A percentile compares a stretch with the other conserved stretches of the same genome.
phyloP scores from a whole-genome alignment of 2,797 vertebrate species.

The Trichosurus vulpecula region DNA sequence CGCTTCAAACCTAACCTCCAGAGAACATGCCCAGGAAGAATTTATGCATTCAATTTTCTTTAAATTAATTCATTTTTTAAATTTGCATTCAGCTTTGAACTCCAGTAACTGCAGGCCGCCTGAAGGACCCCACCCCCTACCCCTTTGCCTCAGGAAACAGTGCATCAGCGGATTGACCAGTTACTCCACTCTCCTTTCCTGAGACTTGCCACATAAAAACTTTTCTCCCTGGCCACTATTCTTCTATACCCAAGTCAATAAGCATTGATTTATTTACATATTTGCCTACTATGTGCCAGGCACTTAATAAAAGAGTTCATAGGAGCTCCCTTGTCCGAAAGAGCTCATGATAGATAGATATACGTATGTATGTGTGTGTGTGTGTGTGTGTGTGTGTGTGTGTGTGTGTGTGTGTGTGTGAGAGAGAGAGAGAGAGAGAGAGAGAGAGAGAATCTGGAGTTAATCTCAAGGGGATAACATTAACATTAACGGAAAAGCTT shows the following conservation, averaged over 20 bases:
- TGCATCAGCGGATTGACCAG: not conserved
- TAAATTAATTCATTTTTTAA: too few species aligned
- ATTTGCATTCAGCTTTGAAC: not conserved
- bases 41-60: not conserved
- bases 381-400: too few species aligned
- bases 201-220: not conserved
- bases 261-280: not conserved
- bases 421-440: too few species aligned
- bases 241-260: not conserved
- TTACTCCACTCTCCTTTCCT: not conserved
- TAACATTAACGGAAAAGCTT: not conserved
- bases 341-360: not conserved
- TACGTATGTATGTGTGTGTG: too few species aligned
- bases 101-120: accelerated
- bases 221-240: not conserved
- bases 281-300: not conserved
- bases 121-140: not conserved
- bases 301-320: not conserved
- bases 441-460: not conserved
- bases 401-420: too few species aligned
- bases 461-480: not conserved
- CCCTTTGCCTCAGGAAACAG: not conserved
- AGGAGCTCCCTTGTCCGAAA: not conserved
- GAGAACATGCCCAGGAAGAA: not conserved
- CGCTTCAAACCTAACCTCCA: not conserved